These are phyloP conservation scores for Cochlearius cochlearius DNA, from an alignment of 2,113 vertebrate genomes.

Conservation along the genomic window DNA sequence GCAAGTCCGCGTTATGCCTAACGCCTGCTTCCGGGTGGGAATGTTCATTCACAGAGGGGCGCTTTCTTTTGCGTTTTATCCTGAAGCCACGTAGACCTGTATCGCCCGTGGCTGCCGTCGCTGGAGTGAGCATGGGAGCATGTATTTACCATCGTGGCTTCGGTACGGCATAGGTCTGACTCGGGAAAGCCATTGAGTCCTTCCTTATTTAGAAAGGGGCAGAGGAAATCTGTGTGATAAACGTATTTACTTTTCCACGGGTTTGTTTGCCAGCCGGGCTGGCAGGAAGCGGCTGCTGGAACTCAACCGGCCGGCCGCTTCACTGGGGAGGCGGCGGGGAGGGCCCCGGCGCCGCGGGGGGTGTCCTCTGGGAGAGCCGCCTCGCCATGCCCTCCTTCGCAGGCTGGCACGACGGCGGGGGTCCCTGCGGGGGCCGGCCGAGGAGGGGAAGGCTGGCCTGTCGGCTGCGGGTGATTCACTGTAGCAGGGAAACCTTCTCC, in stretches of 20 bases:
- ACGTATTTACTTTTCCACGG: slow-evolving; percentile 42
- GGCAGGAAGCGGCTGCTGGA: slow-evolving; percentile 23
- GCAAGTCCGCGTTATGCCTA: accelerated
- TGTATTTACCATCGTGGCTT: not conserved
- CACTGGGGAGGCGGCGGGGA: not conserved
- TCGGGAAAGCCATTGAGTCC: not conserved
- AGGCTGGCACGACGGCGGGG: accelerated
- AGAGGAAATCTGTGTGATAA: slow-evolving; percentile 52
- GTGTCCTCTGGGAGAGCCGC: not conserved
- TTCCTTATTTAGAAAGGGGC: slow-evolving; percentile 31
- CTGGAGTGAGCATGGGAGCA: not conserved
- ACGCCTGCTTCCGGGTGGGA: not conserved
- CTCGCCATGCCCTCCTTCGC: accelerated
- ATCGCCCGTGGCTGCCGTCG: not conserved
- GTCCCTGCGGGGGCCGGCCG: accelerated
- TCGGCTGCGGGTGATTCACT: not conserved
- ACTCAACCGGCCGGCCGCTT: not conserved
- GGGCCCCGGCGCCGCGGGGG: not conserved
- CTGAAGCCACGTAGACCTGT: not conserved
- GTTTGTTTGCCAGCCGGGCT: slow-evolving; percentile 9
- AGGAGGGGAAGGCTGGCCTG: not conserved
- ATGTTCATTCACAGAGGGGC: not conserved
- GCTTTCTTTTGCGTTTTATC: not conserved
- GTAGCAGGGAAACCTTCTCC: not conserved
- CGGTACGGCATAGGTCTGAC: not conserved